Evolutionary conservation across 2,797 vertebrate species (phyloP), one percentile per base, ranked within the genome.

Genomic region (Tadarida brasiliensis): DNA sequence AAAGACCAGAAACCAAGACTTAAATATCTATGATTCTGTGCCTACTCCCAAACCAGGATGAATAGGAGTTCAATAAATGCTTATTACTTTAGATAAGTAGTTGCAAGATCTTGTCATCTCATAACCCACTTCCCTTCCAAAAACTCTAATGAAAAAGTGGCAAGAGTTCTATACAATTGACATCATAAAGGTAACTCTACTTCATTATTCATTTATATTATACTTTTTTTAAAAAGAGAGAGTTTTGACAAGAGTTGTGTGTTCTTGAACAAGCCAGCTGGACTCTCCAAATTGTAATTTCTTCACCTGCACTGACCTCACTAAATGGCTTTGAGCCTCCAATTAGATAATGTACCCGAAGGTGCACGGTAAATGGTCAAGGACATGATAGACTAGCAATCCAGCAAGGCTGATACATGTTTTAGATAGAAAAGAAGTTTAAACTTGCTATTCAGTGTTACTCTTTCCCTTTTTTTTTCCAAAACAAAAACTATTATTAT

Each of bases 391-490:
- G 70, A 54, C 16, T 49, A 74, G 24, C 54, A 30, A 67, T 24
- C 47, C 14, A 87, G 28, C 22, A 65, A 67, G 24, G n/a, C 24
- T 51, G 65, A 87, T 68, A 39, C 10, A 28, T 39, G 44, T 88
- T 84, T 49, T 44, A 80, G 90, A 76, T 26, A 89, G 30, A 82
- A 59, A 19, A 47, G 2, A 74, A 73, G 59, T 63, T 65, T n/a
- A 77, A 90, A 61, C 1, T 67, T 80, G 73, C 68, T 91, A 28
- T 67, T 76, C 35, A 95, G 4, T 30, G 39, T 84, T 87, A 63
- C 33, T 61, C 2, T 83, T 65, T 78, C 63, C 51, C 35, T 80
- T 84, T 88, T 88, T 94, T 90, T 85, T 70, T n/a, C n/a, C 35
- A 61, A 77, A 86, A 78, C 24, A 68, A 59, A 94, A 94, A 20